Percentiles rank a stretch among this genome's conserved stretches.
phyloP scores from a whole-genome alignment of 2,797 vertebrate species.

The Sternarchorhynchus goeldii region DNA sequence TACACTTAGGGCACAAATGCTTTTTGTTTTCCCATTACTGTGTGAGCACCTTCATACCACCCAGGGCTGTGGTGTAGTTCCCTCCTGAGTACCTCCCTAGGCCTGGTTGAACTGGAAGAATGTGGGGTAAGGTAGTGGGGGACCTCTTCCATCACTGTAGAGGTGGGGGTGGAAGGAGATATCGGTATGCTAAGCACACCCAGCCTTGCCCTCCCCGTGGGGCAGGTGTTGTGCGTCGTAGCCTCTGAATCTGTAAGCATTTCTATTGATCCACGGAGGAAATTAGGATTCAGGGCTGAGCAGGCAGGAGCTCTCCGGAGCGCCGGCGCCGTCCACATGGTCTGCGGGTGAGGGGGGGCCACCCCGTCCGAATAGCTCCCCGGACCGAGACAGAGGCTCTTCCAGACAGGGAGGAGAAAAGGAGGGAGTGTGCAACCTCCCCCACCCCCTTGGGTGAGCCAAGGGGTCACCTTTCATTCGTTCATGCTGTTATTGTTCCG shows the following conservation, averaged over 20 bases:
- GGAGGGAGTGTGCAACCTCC: slow-evolving; percentile 13
- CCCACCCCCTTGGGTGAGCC: slow-evolving; percentile 30
- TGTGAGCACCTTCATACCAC: background rate
- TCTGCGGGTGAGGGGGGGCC: background rate
- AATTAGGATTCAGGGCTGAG: slow-evolving; percentile 37
- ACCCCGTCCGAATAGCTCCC: slow-evolving; percentile 11
- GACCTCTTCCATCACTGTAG: background rate
- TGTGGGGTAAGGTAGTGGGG: background rate
- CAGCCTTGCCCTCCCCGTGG: background rate
- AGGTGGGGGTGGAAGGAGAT: background rate
- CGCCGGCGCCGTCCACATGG: slow-evolving; percentile 1
- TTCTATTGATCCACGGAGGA: slow-evolving; percentile 37
- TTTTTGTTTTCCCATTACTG: background rate
- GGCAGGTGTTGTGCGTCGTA: background rate
- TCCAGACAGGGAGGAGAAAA: background rate
- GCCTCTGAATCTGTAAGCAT: slow-evolving; percentile 17
- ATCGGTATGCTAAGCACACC: slow-evolving; percentile 28
- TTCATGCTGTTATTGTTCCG: slow-evolving; percentile 15
- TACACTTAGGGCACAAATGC: background rate
- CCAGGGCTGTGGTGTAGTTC: background rate
- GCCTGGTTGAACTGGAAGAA: background rate
- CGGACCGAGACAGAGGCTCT: background rate
- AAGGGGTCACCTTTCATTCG: slow-evolving; percentile 53
- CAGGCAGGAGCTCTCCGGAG: slow-evolving; percentile 8
- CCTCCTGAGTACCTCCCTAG: background rate